These are phyloP conservation scores for Heteractis magnifica DNA, from an alignment of 92 coral and sea anemone species.

Conservation along the genomic window DNA sequence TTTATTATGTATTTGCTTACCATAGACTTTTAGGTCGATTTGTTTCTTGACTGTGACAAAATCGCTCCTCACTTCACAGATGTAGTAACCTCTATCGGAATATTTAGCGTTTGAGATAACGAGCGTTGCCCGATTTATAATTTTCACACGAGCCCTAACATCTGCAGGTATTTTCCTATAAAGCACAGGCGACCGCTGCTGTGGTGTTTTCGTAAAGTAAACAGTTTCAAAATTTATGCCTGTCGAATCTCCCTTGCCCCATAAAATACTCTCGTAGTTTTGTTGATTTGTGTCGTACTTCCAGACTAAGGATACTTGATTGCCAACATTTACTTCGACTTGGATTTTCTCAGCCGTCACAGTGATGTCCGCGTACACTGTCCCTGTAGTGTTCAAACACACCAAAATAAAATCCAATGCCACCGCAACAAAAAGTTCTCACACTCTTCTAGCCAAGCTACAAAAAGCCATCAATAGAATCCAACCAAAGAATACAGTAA, in stretches of 20 bases:
- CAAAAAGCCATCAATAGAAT: slow-evolving; percentile 24
- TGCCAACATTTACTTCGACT: slow-evolving; percentile 61
- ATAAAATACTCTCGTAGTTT: slow-evolving; percentile 26
- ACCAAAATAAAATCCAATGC: background rate
- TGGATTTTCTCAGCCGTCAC: slow-evolving; percentile 25
- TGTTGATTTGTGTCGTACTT: slow-evolving; percentile 36
- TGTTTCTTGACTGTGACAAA: slow-evolving; percentile 48
- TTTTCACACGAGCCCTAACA: slow-evolving; percentile 60
- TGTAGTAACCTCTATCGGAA: slow-evolving; percentile 73
- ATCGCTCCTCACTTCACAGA: slow-evolving; percentile 55
- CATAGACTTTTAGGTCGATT: slow-evolving; percentile 62
- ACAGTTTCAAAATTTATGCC: slow-evolving; percentile 28
- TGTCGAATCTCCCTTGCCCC: slow-evolving; percentile 61
- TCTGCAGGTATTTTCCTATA: slow-evolving; percentile 33
- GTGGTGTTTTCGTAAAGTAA: slow-evolving; percentile 41
- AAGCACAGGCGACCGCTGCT: slow-evolving; percentile 21
- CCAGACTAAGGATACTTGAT: slow-evolving; percentile 67
- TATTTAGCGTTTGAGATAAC: slow-evolving; percentile 55
- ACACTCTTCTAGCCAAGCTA: slow-evolving; percentile 30
- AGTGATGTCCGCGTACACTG: slow-evolving; percentile 8
- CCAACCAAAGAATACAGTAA: background rate
- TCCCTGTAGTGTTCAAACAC: slow-evolving; percentile 18
- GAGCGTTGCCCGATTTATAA: slow-evolving; percentile 51
- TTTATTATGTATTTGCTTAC: slow-evolving; percentile 53
- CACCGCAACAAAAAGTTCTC: slow-evolving; percentile 29